Base-by-base conservation (phyloP, 2,113 vertebrate species). In the Strix uralensis region DNA sequence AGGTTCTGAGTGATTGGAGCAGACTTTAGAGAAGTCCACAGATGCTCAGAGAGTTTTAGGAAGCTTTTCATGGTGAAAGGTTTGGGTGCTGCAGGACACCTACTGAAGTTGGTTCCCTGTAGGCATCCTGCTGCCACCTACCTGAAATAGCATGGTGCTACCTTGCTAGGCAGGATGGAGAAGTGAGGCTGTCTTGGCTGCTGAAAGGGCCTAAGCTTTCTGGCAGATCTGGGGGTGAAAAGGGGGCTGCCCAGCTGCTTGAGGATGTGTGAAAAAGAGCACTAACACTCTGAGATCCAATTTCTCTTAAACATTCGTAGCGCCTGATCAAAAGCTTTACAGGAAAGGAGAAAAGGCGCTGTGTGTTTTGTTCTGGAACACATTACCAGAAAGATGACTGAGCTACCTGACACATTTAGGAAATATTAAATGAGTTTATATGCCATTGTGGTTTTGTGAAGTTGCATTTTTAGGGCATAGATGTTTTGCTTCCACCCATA, bases 201-300 rank as follows among this genome's bases (percentile, higher is more conserved):
- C 25, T 57, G 46, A 52, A 40, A 67, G 32, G 21, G 4, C 36
- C 21, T 34, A 3, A 4, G 11, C 32, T 66, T 88, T 73, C 58
- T 65, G 54, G 19, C 23, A 69, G 29, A 15, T 42, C 34, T 71
- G 7, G 19, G 19, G 38, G 10, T 36, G 21, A 32, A 42, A n/a
- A 67, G 11, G 30, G 34, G 16, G 7, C 47, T 63, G 15, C 0
- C 0, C 32, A 61, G 19, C 40, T 51, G 21, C 26, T 32, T 66
- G 22, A 66, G 30, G 18, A 11, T 55, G 16, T 0, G 2, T 1
- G 0, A 17, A 7, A 26, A 67, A 72, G 36, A 73, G 40, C 58
- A 11, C 12, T 25, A 3, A 21, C 19, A 5, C 17, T 62, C 30
- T 13, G 27, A 49, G 38, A 27, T 49, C 9, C 20, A 51, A 0